Base-by-base conservation (phyloP, 2,888 invertebrate genomes). In the Portevinia maculata region DNA sequence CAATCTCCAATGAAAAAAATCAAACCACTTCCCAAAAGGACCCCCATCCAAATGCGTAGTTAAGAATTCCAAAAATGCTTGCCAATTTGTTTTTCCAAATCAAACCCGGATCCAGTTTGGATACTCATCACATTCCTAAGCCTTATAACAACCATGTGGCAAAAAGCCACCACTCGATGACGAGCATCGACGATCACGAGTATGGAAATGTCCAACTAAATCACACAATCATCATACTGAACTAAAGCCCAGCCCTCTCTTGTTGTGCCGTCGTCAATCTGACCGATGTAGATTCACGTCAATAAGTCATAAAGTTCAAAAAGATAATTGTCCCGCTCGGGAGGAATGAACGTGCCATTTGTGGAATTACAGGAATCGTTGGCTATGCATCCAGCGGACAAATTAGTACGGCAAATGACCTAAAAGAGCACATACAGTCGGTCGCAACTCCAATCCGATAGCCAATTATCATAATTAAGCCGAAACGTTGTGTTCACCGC, bases 331-430 rank as follows among this genome's bases (percentile, higher is more conserved):
- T 21, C 52, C 30, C 15, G 41, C 57, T 19, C 57, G 41, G 13
- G 39, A 37, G 15, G 15, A 13, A 32, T 52, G 41, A 15, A 32
- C 34, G 28, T 46, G 39, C 79, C 79, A 32, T 60, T 79, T 79
- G 74, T 69, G 69, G 74, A 69, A 69, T 79, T 75, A 59, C 71
- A 78, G 78, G 78, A 78, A 78, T 65, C 59, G 19, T 53, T 57
- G 3, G 34, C 48, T 28, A n/a, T n/a, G 28, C 57, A 44, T 19
- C 55, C 1, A 17, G 32, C 28, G 55, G 76, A 81, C 81, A 81
- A 81, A 81, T 81, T 76, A 81, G 81, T 81, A 44, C 65, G 46
- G 65, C 65, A 65, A 81, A 76, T 71, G 60, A 76, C 76, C 76
- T 81, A 76, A 81, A 81, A 76, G 76, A 81, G 81, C 64, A 32